phyloP scores from a whole-genome alignment of 2,797 vertebrate genomes.

The Propithecus perrieri region DNA sequence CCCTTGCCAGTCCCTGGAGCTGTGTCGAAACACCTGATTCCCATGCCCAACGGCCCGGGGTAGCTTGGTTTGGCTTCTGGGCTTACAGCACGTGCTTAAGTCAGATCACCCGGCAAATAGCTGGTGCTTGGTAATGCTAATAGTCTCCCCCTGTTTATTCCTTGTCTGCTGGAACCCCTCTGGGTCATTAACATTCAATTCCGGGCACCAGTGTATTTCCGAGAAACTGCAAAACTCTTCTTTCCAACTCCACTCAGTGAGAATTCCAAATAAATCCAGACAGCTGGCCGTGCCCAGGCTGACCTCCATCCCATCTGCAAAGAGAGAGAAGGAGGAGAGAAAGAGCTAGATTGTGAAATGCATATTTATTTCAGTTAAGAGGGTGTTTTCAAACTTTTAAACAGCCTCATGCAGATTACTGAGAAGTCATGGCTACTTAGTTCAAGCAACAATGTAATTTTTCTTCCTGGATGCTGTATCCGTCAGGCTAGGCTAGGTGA shows the following conservation, averaged over 20 bases:
- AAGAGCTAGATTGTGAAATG: neutral
- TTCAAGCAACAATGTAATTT: neutral
- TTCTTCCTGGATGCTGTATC: neutral
- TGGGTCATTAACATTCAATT: neutral
- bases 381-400: neutral
- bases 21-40: accelerated
- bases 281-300: neutral
- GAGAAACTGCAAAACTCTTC: neutral
- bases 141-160: neutral
- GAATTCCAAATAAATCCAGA: neutral
- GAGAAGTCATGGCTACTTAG: too few species aligned
- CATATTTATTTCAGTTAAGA: neutral
- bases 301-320: neutral
- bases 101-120: neutral
- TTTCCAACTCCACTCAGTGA: neutral
- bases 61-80: neutral
- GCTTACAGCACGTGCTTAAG: neutral
- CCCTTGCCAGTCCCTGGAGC: neutral
- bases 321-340: neutral
- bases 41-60: neutral
- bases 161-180: neutral
- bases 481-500: neutral
- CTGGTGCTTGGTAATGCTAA: neutral
- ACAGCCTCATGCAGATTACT: neutral
- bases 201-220: neutral